Percentiles rank a stretch among this genome's conserved stretches.
Conservation (phyloP, 2,888 invertebrate genomes). For the Athetis lepigone region DNA sequence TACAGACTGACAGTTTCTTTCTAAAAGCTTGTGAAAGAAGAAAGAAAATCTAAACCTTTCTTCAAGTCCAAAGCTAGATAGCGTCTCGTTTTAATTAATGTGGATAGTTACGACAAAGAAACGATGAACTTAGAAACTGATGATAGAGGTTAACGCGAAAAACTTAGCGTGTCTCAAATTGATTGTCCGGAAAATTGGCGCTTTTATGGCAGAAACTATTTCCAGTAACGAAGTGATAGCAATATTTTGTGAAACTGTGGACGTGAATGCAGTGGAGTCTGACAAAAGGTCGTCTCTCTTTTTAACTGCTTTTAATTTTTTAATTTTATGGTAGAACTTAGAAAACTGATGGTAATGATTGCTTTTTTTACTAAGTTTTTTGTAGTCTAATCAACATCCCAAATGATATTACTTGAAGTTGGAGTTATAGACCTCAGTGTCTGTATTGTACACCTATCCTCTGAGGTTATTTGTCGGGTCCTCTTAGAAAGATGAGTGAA, state of each 20-base stretch:
- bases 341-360: background rate
- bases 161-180: slow-evolving; percentile 48
- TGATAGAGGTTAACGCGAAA: slow-evolving; percentile 31
- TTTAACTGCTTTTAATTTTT: slow-evolving; percentile 12
- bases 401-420: too few relatives aligned
- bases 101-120: slow-evolving; percentile 34
- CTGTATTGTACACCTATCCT: too few relatives aligned
- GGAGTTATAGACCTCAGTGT: too few relatives aligned
- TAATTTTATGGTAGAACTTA: too few relatives aligned
- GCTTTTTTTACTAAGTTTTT: background rate
- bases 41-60: background rate
- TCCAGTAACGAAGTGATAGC: slow-evolving; percentile 41
- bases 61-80: slow-evolving; percentile 18
- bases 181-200: slow-evolving; percentile 55
- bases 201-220: slow-evolving; percentile 46
- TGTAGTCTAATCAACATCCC: too few relatives aligned
- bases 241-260: slow-evolving; percentile 35
- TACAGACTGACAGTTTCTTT: background rate
- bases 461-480: background rate
- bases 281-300: slow-evolving; percentile 19
- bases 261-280: slow-evolving; percentile 21
- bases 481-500: background rate
- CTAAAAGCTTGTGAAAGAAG: background rate
- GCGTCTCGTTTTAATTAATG: slow-evolving; percentile 27
- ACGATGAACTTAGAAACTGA: slow-evolving; percentile 28